Percentiles rank a stretch among this genome's conserved stretches.
These are phyloP conservation scores for Cotesia congregata DNA, from an alignment of 2,888 invertebrate species.

Conservation along the genomic window DNA sequence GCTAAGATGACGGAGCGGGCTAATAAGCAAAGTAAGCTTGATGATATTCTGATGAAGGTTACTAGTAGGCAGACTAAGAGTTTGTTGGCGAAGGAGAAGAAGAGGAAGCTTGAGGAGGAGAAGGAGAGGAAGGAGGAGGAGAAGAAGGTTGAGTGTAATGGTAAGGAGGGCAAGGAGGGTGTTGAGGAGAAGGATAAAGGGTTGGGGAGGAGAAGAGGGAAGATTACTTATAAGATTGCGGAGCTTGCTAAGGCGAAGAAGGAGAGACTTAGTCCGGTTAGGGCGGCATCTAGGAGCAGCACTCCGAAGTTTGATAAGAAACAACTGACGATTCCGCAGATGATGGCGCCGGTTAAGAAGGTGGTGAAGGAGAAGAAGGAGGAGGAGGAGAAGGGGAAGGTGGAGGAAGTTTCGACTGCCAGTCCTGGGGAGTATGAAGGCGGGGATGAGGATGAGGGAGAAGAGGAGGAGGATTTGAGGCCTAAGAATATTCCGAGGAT, in stretches of 20 bases:
- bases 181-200: slow-evolving; percentile 46
- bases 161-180: neutral
- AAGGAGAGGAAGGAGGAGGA: neutral
- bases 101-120: slow-evolving; percentile 18
- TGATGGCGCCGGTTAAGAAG: slow-evolving; percentile 43
- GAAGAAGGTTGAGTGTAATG: slow-evolving; percentile 7
- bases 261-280: slow-evolving; percentile 16
- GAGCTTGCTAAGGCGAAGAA: slow-evolving; percentile 24
- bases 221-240: neutral
- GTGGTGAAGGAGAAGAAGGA: slow-evolving; percentile 25
- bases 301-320: slow-evolving; percentile 39
- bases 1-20: slow-evolving; percentile 31
- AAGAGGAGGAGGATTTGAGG: slow-evolving; percentile 54
- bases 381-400: slow-evolving; percentile 36
- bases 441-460: slow-evolving; percentile 68
- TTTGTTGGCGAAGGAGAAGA: slow-evolving; percentile 41
- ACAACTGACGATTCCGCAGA: slow-evolving; percentile 59
- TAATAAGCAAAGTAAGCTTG: slow-evolving; percentile 65
- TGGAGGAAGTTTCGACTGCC: slow-evolving; percentile 60
- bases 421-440: slow-evolving; percentile 68
- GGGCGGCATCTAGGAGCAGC: slow-evolving; percentile 41
- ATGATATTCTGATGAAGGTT: slow-evolving; percentile 65
- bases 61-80: slow-evolving; percentile 63
- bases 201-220: slow-evolving; percentile 46
- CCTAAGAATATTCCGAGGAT: slow-evolving; percentile 50